Evolutionary conservation across 2,113 vertebrate genomes (phyloP).

Genomic region (Melospiza melodia): DNA sequence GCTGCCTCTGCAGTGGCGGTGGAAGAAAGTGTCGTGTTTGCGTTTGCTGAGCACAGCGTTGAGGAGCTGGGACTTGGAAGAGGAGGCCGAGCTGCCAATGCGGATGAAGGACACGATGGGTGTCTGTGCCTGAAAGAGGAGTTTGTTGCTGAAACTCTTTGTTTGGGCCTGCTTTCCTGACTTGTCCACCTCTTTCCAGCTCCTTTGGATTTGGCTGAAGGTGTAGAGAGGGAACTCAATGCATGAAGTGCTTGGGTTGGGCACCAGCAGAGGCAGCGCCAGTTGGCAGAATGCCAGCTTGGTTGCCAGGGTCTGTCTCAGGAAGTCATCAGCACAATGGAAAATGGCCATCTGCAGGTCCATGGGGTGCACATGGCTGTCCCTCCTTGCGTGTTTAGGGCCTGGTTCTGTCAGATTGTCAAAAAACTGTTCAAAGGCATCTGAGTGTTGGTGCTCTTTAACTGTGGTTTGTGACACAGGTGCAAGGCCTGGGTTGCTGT

Average conservation of each 20-base stretch:
- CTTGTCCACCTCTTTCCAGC: slow-evolving; percentile 49
- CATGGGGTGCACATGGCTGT: neutral
- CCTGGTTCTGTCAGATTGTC: too few relatives aligned
- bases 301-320: too few relatives aligned
- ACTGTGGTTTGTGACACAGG: too few relatives aligned
- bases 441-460: too few relatives aligned
- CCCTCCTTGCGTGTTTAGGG: too few relatives aligned
- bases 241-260: slow-evolving; percentile 38
- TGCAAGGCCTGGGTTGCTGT: neutral
- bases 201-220: slow-evolving; percentile 64
- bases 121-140: slow-evolving; percentile 59
- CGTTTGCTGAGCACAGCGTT: slow-evolving; percentile 71
- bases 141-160: slow-evolving; percentile 50
- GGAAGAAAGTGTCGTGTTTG: too few relatives aligned
- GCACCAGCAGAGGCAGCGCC: slow-evolving; percentile 69
- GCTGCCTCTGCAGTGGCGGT: too few relatives aligned
- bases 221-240: slow-evolving; percentile 76
- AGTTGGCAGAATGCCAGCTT: too few relatives aligned
- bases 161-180: neutral
- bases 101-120: slow-evolving; percentile 76
- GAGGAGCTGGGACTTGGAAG: slow-evolving; percentile 81
- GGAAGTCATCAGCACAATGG: too few relatives aligned
- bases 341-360: too few relatives aligned
- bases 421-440: neutral
- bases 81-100: slow-evolving; percentile 66